Conservation (phyloP, 2,888 invertebrate genomes). For the Zygothrica quintamaculata region DNA sequence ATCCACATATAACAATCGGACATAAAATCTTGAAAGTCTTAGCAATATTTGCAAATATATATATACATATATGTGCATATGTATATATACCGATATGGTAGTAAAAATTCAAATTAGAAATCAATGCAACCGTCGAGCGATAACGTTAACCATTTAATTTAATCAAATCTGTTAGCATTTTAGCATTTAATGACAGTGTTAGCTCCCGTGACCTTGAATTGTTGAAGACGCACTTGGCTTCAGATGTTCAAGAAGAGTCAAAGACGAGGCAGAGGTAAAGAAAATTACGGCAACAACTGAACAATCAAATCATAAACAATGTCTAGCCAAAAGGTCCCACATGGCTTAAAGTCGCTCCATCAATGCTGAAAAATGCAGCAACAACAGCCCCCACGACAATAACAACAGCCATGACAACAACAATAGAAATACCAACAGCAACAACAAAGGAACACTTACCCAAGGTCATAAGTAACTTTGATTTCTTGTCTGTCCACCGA, state of each 20-base stretch:
- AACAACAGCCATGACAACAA: conserved; percentile 22
- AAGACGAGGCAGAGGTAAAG: no score
- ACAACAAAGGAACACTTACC: conserved; percentile 36
- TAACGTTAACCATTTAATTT: conserved; percentile 56
- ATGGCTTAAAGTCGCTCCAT: conserved; percentile 49
- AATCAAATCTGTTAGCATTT: conserved; percentile 49
- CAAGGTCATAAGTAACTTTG: conserved; percentile 53
- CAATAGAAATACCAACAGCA: conserved; percentile 19
- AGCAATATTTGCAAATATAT: conserved; percentile 69
- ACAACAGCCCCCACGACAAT: no score
- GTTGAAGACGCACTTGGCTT: conserved; percentile 49
- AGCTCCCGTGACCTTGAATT: conserved; percentile 65
- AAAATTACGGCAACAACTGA: conserved; percentile 47
- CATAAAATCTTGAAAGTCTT: conserved; percentile 14
- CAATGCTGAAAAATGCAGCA: conserved; percentile 48
- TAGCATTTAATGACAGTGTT: conserved; percentile 52
- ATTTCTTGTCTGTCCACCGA: conserved; percentile 47
- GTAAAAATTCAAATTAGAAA: conserved; percentile 77
- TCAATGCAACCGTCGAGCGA: conserved; percentile 59
- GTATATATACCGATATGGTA: conserved; percentile 55
- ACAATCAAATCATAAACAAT: conserved; percentile 79
- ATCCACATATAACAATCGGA: not conserved
- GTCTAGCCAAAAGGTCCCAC: conserved; percentile 69
- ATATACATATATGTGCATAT: conserved; percentile 71
- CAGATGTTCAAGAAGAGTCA: conserved; percentile 26